Percentiles rank a stretch among this genome's conserved stretches.
phyloP scores from a whole-genome alignment of 2,797 vertebrate species.

The Coregonus suidteri region DNA sequence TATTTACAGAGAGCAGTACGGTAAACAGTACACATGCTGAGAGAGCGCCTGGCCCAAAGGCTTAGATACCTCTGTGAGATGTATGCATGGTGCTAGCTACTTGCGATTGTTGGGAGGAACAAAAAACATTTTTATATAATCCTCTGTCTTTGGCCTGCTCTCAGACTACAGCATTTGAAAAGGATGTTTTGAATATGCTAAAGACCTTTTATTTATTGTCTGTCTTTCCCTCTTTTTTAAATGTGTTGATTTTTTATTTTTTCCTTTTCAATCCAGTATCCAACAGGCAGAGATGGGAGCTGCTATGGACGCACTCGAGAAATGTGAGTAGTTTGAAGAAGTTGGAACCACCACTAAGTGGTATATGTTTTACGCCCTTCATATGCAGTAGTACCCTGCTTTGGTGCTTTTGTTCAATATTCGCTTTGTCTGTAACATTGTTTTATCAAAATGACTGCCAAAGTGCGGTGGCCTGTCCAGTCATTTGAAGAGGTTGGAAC shows the following conservation, averaged over 20 bases:
- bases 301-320: conserved; percentile 97
- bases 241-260: too few relatives aligned
- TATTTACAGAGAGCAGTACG: conserved; percentile 34
- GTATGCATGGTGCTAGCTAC: conserved; percentile 42
- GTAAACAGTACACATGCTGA: conserved; percentile 46
- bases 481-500: background rate
- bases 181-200: conserved; percentile 60
- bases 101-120: conserved; percentile 56
- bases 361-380: conserved; percentile 2
- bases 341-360: background rate
- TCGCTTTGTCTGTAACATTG: conserved; percentile 50
- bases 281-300: conserved; percentile 99
- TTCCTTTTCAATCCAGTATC: conserved; percentile 80
- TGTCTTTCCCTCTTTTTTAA: background rate
- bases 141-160: conserved; percentile 45
- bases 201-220: conserved; percentile 28
- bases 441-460: conserved; percentile 53
- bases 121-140: conserved; percentile 62
- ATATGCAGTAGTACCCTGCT: background rate
- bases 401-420: conserved; percentile 43
- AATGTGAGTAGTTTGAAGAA: conserved; percentile 86
- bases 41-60: conserved; percentile 39
- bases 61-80: conserved; percentile 62
- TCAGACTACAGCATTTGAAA: conserved; percentile 35
- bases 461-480: conserved; percentile 28